Conservation (phyloP, 1,140 invertebrate genomes). For the Anastrepha obliqua region DNA sequence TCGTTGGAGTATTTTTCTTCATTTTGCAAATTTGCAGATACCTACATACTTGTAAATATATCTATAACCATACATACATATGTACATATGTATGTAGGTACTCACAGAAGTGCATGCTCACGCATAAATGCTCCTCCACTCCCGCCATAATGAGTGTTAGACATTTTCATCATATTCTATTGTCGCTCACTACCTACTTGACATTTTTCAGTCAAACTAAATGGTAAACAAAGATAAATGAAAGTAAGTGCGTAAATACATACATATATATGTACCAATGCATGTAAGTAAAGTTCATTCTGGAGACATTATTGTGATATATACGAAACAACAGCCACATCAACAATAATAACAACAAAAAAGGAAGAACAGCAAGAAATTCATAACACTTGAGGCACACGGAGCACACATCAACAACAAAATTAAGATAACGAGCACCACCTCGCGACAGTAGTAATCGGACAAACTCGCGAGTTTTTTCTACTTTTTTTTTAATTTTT, state of each 20-base stretch:
- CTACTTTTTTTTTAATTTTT: neutral
- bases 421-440: conserved; percentile 50
- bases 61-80: neutral
- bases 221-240: conserved; percentile 52
- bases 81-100: neutral
- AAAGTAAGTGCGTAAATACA: conserved; percentile 33
- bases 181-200: conserved; percentile 47
- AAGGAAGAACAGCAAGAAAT: conserved; percentile 12
- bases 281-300: neutral
- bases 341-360: neutral
- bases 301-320: conserved; percentile 15
- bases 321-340: neutral
- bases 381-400: conserved; percentile 37
- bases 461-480: conserved; percentile 23
- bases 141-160: conserved; percentile 23
- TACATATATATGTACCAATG: neutral
- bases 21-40: neutral
- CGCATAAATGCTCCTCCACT: neutral
- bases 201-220: conserved; percentile 44
- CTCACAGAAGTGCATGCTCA: neutral
- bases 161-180: conserved; percentile 43
- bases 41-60: neutral
- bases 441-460: conserved; percentile 3
- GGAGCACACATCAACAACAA: conserved; percentile 39
- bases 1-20: neutral